Conservation (phyloP, 2,113 vertebrate genomes). For the Nesoenas mayeri region DNA sequence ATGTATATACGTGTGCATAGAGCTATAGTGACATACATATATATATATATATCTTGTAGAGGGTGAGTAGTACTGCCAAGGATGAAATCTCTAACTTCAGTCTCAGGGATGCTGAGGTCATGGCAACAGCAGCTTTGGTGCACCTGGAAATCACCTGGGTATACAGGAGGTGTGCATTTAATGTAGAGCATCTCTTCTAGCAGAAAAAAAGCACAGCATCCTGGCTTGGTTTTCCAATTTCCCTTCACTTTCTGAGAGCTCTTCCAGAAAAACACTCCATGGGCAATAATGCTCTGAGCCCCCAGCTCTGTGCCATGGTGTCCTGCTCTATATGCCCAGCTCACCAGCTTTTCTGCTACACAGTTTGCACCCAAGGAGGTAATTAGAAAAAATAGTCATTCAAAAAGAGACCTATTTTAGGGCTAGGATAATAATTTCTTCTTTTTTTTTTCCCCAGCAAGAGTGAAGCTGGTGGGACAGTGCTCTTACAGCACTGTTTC, state of each 20-base stretch:
- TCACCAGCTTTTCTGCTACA: neutral
- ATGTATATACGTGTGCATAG: accelerated
- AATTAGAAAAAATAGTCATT: neutral
- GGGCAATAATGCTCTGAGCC: too few species aligned
- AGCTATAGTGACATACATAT: neutral
- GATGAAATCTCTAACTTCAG: neutral
- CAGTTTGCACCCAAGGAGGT: neutral
- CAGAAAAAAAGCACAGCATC: neutral
- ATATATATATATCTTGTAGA: neutral
- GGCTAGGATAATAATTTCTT: neutral
- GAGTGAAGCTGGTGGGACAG: neutral
- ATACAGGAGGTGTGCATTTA: neutral
- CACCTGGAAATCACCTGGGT: neutral
- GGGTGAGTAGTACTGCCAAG: too few species aligned
- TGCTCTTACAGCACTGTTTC: neutral
- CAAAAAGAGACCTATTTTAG: neutral
- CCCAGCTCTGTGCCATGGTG: neutral
- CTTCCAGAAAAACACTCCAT: neutral
- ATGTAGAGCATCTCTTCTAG: neutral
- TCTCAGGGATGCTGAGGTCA: neutral
- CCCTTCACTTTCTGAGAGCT: neutral
- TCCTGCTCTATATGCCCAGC: neutral
- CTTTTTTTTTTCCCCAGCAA: neutral
- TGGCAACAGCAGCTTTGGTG: neutral
- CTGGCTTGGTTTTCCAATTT: neutral